Evolutionary conservation across 2,888 invertebrate species (phyloP), one percentile per base, ranked within the genome.

Genomic region (Meiosimyza platycephala): DNA sequence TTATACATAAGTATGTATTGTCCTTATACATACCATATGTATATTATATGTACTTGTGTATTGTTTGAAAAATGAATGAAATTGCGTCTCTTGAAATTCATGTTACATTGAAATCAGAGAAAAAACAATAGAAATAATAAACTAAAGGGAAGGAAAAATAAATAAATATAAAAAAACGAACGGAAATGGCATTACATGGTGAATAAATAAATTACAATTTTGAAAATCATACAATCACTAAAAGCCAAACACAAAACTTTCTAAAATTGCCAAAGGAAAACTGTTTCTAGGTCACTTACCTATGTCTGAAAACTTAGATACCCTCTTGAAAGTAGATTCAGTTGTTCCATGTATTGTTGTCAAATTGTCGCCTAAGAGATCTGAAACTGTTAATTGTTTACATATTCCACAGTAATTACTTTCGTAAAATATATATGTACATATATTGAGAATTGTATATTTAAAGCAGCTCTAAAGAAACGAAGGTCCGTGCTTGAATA

Each of bases 291-390:
- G 9, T 2, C 72, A 83, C 84, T 85, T 80, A 84, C 84, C 85
- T 79, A 83, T 78, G 75, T 79, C 83, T 60, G 84, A 81, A 81
- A 82, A 83, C 78, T 81, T 81, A 78, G 85, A 78, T 60, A 82
- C 81, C 47, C 84, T 83, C 75, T 84, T 84, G 73, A 85, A 81
- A 50, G 78, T 80, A 66, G 84, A 83, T 78, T 85, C 85, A 65
- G 82, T 81, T 67, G 84, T 84, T 73, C 79, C 79, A 67, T 84
- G 85, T 71, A 85, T 74, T 22, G 84, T 84, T 67, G 78, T 83
- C 65, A 85, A 78, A 72, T 81, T 84, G 76, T 84, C 85, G 68
- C 78, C 75, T 47, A 85, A 76, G 76, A 80, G 80, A 79, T 80
- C 84, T 84, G 59, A 59, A 78, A 28, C 71, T 47, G 33, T 66